These are phyloP conservation scores for Symphodus melops DNA, from an alignment of 2,113 vertebrate species.

Conservation along the genomic window DNA sequence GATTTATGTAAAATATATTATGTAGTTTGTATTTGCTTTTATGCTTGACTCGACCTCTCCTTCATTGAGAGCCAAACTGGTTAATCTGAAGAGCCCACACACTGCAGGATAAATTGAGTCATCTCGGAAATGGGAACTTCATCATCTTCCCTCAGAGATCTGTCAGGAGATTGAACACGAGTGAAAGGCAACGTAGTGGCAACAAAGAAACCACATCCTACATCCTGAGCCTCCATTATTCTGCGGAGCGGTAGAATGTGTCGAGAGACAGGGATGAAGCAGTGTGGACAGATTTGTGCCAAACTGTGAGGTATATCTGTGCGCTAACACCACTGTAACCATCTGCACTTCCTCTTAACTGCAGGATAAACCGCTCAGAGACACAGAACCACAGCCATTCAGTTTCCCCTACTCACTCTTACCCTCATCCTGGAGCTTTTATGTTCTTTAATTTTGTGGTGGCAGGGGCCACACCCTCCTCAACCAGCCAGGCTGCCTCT, in stretches of 20 bases:
- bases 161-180: slow-evolving; percentile 27
- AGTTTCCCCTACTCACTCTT: slow-evolving; percentile 63
- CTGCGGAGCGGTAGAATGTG: slow-evolving; percentile 28
- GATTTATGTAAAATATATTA: too few species aligned
- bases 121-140: slow-evolving; percentile 29
- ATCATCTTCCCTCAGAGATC: slow-evolving; percentile 21
- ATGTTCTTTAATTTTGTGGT: slow-evolving; percentile 82
- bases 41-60: background rate
- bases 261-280: slow-evolving; percentile 8
- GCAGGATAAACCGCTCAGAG: slow-evolving; percentile 56
- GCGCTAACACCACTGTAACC: slow-evolving; percentile 41
- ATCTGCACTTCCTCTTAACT: slow-evolving; percentile 59
- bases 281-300: slow-evolving; percentile 8
- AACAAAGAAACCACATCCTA: slow-evolving; percentile 46
- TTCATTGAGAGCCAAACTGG: background rate
- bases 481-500: slow-evolving; percentile 74
- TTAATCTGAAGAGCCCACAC: slow-evolving; percentile 9
- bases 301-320: slow-evolving; percentile 23
- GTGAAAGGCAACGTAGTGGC: slow-evolving; percentile 20
- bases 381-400: slow-evolving; percentile 60
- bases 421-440: slow-evolving; percentile 68
- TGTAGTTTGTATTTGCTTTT: background rate
- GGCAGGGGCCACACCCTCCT: slow-evolving; percentile 71
- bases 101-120: slow-evolving; percentile 40
- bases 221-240: slow-evolving; percentile 37